phyloP scores from a whole-genome alignment of 2,113 vertebrate species.

The Probosciger aterrimus region DNA sequence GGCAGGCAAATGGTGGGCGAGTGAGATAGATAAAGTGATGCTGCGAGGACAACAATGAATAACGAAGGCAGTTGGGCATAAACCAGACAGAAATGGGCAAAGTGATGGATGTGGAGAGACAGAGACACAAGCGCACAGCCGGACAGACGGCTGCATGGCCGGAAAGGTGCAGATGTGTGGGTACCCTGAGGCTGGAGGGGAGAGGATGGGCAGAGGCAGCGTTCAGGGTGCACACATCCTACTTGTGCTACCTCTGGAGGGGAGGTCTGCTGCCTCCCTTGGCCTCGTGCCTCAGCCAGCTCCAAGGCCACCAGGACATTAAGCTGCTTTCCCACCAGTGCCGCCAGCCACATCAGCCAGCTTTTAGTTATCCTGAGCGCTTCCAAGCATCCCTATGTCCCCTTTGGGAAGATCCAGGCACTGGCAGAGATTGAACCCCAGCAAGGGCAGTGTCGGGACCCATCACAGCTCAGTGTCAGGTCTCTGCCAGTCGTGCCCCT shows the following conservation, averaged over 20 bases:
- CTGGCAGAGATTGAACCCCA: background rate
- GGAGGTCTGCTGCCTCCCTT: background rate
- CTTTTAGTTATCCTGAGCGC: background rate
- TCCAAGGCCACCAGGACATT: background rate
- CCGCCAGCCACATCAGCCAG: background rate
- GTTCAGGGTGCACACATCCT: accelerated
- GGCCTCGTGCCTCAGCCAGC: background rate
- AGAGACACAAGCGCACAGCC: background rate
- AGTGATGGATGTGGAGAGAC: background rate
- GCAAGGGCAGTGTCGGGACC: background rate
- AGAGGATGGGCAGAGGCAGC: background rate
- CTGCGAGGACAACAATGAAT: accelerated
- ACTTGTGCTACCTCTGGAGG: background rate
- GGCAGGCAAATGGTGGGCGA: accelerated
- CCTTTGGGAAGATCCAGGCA: background rate
- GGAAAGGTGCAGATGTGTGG: background rate
- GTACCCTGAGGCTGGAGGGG: background rate
- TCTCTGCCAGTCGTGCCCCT: background rate
- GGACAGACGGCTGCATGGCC: background rate
- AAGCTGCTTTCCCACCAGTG: background rate
- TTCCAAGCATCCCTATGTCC: background rate
- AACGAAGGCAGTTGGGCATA: background rate
- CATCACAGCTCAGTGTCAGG: accelerated
- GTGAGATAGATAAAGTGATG: background rate
- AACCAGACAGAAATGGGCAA: background rate